Percentiles rank a stretch among this genome's conserved stretches.
These are phyloP conservation scores for Nymphalis io DNA, from an alignment of 1,140 invertebrate species.

Conservation along the genomic window DNA sequence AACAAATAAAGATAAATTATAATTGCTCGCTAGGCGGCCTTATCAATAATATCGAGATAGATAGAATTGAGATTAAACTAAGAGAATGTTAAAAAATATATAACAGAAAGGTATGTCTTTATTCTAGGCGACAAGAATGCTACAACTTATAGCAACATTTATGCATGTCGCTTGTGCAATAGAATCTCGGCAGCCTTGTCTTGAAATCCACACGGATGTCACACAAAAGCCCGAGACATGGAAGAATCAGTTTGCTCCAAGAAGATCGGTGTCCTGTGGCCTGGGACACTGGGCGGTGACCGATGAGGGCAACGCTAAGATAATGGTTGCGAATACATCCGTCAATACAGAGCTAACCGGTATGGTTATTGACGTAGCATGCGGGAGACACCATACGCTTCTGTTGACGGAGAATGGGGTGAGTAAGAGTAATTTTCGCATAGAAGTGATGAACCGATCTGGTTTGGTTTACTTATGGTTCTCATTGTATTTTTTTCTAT, in stretches of 20 bases:
- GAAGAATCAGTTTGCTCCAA: constrained; percentile 58
- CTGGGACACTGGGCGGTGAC: constrained; percentile 66
- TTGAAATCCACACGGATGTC: constrained; percentile 54
- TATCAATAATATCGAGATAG: too few relatives aligned
- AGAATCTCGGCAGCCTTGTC: constrained; percentile 56
- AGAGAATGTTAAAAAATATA: too few relatives aligned
- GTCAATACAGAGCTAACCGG: constrained; percentile 66
- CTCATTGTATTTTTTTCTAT: too few relatives aligned
- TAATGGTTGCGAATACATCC: constrained; percentile 58
- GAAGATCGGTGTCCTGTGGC: constrained; percentile 58
- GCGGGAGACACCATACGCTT: constrained; percentile 71
- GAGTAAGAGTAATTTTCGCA: constrained; percentile 27
- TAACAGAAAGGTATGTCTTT: too few relatives aligned
- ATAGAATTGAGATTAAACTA: too few relatives aligned
- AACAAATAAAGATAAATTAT: too few relatives aligned
- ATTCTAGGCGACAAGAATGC: constrained; percentile 66
- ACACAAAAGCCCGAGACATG: constrained; percentile 57
- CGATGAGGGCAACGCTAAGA: constrained; percentile 61
- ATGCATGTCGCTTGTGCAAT: constrained; percentile 56
- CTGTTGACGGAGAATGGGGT: constrained; percentile 73
- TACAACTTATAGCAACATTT: constrained; percentile 64
- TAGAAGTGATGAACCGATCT: too few relatives aligned
- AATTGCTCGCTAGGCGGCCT: too few relatives aligned
- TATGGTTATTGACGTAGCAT: constrained; percentile 64
- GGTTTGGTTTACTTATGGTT: too few relatives aligned